Conservation (phyloP, 2,797 vertebrate species). For the Sebastes diploproa region DNA sequence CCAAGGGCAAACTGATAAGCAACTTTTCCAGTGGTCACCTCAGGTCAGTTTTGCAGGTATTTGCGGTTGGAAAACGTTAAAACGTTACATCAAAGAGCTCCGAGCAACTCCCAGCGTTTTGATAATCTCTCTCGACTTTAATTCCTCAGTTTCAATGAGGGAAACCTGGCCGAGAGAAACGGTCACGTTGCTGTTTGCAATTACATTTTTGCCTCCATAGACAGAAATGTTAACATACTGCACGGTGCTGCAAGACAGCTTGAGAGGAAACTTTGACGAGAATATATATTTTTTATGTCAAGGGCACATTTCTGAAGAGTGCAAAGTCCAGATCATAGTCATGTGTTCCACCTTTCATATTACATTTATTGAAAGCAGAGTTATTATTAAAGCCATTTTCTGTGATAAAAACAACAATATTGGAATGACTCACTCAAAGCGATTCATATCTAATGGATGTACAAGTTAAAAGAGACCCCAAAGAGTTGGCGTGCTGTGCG, state of each 20-base stretch:
- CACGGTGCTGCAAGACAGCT: conserved; percentile 24
- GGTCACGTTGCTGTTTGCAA: conserved; percentile 60
- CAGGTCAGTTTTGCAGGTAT: conserved; percentile 37
- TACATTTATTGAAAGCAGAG: conserved; percentile 48
- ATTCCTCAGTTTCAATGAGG: conserved; percentile 35
- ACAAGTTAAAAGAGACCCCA: conserved; percentile 7
- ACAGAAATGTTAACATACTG: conserved; percentile 41
- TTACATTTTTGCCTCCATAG: conserved; percentile 59
- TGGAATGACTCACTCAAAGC: conserved; percentile 54
- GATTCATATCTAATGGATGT: conserved; percentile 14
- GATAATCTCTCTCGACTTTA: conserved; percentile 12
- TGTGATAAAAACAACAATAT: not conserved
- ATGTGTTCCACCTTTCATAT: conserved; percentile 35
- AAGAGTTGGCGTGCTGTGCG: conserved; percentile 1
- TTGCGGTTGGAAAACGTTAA: conserved; percentile 12
- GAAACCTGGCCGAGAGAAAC: conserved; percentile 50
- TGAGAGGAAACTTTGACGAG: conserved; percentile 46
- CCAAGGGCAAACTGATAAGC: conserved; percentile 53
- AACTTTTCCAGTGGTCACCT: conserved; percentile 37
- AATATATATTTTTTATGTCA: conserved; percentile 2
- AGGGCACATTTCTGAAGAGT: conserved; percentile 24
- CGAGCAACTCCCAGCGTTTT: not conserved
- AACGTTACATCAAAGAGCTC: conserved; percentile 14
- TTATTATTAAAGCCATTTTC: conserved; percentile 33
- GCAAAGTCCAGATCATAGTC: conserved; percentile 49